These are phyloP conservation scores for Ceratitis capitata DNA, from an alignment of 1,140 invertebrate species.

Conservation along the genomic window DNA sequence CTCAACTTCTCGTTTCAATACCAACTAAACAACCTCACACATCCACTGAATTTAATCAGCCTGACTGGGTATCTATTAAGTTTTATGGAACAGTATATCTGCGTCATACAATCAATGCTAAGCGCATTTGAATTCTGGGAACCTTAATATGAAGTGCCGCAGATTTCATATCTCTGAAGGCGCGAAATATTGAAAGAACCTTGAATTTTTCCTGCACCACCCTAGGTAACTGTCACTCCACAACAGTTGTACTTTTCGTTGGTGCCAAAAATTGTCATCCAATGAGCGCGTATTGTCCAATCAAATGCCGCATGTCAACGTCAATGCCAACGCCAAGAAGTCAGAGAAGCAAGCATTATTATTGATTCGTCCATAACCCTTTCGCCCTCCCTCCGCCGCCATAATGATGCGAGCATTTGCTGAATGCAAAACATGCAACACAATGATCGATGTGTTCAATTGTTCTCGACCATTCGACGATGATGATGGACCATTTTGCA, in stretches of 20 bases:
- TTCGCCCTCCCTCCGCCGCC: neutral
- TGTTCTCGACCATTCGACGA: conserved; percentile 18
- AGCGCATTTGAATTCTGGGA: no score
- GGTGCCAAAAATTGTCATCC: conserved; percentile 36
- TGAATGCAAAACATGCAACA: conserved; percentile 2
- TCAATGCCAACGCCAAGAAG: neutral
- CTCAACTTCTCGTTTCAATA: no score
- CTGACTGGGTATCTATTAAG: no score
- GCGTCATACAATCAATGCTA: no score
- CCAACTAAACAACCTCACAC: no score
- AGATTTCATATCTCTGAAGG: no score
- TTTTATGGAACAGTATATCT: no score
- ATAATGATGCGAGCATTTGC: no score
- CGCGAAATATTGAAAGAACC: no score
- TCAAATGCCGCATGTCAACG: neutral
- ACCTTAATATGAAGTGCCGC: no score
- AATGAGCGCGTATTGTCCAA: neutral
- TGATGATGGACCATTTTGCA: conserved; percentile 28
- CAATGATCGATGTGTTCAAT: conserved; percentile 33
- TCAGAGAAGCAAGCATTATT: neutral
- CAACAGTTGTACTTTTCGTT: neutral
- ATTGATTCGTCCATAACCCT: neutral
- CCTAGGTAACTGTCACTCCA: neutral
- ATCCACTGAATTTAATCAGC: no score
- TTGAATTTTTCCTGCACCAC: neutral